A percentile compares a stretch with the other conserved stretches of the same genome.
Conservation (phyloP, 1,140 invertebrate genomes). For the Drosophila busckii region DNA sequence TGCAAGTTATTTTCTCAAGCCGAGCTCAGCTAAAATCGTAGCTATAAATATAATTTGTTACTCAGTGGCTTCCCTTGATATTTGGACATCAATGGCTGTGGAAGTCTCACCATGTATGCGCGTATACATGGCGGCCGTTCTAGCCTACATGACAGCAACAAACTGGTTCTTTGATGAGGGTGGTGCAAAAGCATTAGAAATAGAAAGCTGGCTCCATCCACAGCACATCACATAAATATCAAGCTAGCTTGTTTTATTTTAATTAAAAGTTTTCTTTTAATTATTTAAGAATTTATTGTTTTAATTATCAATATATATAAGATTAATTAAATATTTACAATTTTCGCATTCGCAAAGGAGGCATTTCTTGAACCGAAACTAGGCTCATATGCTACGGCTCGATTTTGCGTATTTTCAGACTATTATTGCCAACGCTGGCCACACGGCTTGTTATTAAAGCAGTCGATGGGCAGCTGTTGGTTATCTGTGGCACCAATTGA, state of each 20-base stretch:
- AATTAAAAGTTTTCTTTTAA: not conserved
- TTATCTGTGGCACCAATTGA: constrained; percentile 28
- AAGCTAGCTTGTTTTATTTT: not conserved
- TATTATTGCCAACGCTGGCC: constrained; percentile 18
- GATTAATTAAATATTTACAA: constrained; percentile 62
- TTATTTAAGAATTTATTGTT: constrained; percentile 9
- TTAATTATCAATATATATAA: constrained; percentile 42
- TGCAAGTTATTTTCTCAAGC: not conserved
- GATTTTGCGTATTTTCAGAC: constrained; percentile 63
- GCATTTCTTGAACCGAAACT: constrained; percentile 22
- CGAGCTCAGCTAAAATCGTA: not conserved
- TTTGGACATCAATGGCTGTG: constrained; percentile 7
- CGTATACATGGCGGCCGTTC: constrained; percentile 51
- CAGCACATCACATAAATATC: constrained; percentile 9
- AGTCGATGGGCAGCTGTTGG: not conserved
- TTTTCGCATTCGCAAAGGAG: constrained; percentile 33
- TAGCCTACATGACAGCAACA: constrained; percentile 55
- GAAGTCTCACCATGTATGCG: constrained; percentile 54
- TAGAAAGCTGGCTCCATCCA: constrained; percentile 28
- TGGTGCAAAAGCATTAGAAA: constrained; percentile 27
- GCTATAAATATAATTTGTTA: not conserved
- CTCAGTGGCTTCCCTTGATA: not conserved
- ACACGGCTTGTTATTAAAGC: constrained; percentile 1
- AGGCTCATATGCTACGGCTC: constrained; percentile 40
- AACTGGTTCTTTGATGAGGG: constrained; percentile 59